Base-by-base conservation (phyloP, 2,888 invertebrate genomes). In the Eledona agricola region DNA sequence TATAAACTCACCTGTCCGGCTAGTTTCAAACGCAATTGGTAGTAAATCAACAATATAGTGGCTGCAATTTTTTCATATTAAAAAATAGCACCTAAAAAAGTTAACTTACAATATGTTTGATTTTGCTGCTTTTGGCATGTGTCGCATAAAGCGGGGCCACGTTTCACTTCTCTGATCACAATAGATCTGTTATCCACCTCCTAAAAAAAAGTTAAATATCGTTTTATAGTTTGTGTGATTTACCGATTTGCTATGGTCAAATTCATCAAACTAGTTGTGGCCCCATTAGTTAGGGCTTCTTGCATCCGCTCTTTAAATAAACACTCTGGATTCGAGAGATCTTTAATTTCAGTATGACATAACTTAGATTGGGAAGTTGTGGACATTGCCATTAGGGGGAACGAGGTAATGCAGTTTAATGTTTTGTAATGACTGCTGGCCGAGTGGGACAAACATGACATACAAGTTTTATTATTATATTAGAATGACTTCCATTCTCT, bases 71-170 rank as follows among this genome's bases (percentile, higher is more conserved):
- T 31, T 31, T 43, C 15, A n/a, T n/a, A n/a, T n/a, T n/a, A n/a
- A n/a, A n/a, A n/a, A n/a, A n/a, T n/a, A n/a, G n/a, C n/a, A n/a
- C n/a, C n/a, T 19, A 15, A 19, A 13, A 37, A 7, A 19, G 37
- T 60, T n/a, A n/a, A n/a, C 67, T 74, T 74, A 79, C 81, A 59
- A 81, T 63, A 46, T 80, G 73, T 16, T 68, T 63, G 1, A 69
- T 57, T 71, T 81, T 81, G 47, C 66, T 71, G 46, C 80, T 78
- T 4, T 76, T 70, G 12, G 62, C 68, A 47, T 79, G 78, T 0
- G 80, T 79, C 50, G 76, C 78, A 71, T 43, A 80, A 78, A 17
- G 79, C 79, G 35, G 77, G 74, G 4, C 77, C 66, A 31, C 78
- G 77, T 6, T 17, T 56, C 19, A 77, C 66, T 26, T 77, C 71